Conservation (phyloP, 2,888 invertebrate genomes). For the Cepaea hortensis region DNA sequence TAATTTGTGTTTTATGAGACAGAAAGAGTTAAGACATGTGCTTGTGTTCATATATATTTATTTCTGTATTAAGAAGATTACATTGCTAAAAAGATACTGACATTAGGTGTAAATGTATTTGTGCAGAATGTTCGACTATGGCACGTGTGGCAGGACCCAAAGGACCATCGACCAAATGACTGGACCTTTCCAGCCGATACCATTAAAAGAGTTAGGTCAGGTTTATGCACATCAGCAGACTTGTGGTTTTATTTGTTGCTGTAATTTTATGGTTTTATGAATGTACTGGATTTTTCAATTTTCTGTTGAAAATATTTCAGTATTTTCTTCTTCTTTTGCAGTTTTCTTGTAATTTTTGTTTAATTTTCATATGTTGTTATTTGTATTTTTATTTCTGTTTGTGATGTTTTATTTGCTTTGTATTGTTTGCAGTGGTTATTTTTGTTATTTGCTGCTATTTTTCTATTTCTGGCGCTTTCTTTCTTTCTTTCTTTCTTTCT, state of each 20-base stretch:
- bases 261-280: not conserved
- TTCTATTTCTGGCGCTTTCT: not conserved
- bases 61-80: too few relatives aligned
- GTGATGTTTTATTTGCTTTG: not conserved
- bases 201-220: slow-evolving; percentile 89
- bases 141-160: slow-evolving; percentile 67
- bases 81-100: not conserved
- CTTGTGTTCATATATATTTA: too few relatives aligned
- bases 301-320: too few relatives aligned
- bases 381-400: not conserved
- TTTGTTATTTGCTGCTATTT: not conserved
- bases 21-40: too few relatives aligned
- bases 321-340: not conserved
- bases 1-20: too few relatives aligned
- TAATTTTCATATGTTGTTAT: not conserved
- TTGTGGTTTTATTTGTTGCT: not conserved
- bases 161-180: slow-evolving; percentile 77
- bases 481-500: not conserved
- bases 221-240: not conserved
- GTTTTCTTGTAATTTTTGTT: not conserved
- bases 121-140: slow-evolving; percentile 69
- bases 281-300: too few relatives aligned
- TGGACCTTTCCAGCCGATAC: slow-evolving; percentile 94
- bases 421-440: not conserved
- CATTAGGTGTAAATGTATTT: not conserved